Percentiles rank a stretch among this genome's conserved stretches.
These are phyloP conservation scores for Arctia plantaginis DNA, from an alignment of 2,888 invertebrate genomes.

Conservation along the genomic window DNA sequence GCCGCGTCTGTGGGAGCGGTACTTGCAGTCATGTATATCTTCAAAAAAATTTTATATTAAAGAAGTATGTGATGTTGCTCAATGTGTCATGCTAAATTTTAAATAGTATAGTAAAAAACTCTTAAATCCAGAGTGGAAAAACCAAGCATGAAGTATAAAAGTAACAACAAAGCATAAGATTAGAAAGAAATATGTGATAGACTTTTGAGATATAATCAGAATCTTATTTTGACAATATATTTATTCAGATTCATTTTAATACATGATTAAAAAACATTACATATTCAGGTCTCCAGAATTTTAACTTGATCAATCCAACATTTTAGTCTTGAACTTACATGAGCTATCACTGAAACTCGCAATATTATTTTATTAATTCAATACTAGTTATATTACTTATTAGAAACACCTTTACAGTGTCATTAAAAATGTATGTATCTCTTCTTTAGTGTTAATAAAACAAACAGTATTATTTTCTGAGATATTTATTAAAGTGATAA, in stretches of 20 bases:
- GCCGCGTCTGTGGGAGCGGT: constrained; percentile 86
- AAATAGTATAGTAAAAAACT: neutral
- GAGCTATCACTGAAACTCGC: neutral
- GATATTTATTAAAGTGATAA: constrained; percentile 44
- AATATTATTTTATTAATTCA: neutral
- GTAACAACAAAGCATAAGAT: neutral
- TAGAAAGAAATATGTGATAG: neutral
- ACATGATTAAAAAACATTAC: neutral
- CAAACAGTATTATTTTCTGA: constrained; percentile 49
- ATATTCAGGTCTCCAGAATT: neutral
- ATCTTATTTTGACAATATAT: neutral
- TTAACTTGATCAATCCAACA: neutral
- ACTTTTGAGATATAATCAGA: neutral
- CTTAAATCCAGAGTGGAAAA: neutral
- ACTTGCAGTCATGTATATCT: constrained; percentile 67
- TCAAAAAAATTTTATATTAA: constrained; percentile 71
- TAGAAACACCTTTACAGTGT: neutral
- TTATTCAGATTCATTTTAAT: neutral
- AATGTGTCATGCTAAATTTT: neutral
- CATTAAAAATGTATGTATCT: neutral
- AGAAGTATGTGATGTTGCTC: constrained; percentile 16
- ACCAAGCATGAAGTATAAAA: neutral
- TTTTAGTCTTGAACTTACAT: neutral
- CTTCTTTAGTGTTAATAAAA: constrained; percentile 26
- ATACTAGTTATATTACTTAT: neutral